These are phyloP conservation scores for Xestoiulus laeticollis DNA, from an alignment of 2,888 invertebrate species.

Conservation along the genomic window DNA sequence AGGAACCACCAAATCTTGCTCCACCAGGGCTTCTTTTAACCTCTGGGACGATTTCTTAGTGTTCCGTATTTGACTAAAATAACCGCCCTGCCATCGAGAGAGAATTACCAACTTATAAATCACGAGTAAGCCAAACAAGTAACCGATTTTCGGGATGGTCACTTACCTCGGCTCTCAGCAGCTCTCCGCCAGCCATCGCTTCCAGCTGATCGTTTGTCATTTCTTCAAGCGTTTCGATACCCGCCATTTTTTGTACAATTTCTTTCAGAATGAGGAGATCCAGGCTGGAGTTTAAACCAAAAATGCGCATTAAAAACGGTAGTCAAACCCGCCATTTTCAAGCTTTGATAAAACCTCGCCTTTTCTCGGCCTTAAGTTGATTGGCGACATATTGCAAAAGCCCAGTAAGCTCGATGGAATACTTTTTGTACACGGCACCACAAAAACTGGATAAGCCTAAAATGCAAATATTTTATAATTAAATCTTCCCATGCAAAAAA, in stretches of 20 bases:
- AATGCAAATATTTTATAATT: too few species aligned
- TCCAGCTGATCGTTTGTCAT: conserved; percentile 95
- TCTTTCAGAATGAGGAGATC: conserved; percentile 87
- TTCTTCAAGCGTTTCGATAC: conserved; percentile 96
- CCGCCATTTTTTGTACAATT: conserved; percentile 99
- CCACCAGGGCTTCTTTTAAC: conserved; percentile 92
- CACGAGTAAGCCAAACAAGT: too few species aligned
- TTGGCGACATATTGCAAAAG: conserved; percentile 96
- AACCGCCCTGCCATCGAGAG: conserved; percentile 79
- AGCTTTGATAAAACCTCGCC: conserved; percentile 68
- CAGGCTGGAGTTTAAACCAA: too few species aligned
- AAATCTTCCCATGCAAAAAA: not conserved
- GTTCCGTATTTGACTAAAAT: conserved; percentile 96
- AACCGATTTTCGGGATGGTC: too few species aligned
- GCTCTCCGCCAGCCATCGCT: conserved; percentile 96
- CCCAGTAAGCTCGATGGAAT: conserved; percentile 94
- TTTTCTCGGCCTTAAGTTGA: conserved; percentile 94
- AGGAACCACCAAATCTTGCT: conserved; percentile 91
- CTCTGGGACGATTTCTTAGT: conserved; percentile 94
- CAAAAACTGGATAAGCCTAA: conserved; percentile 85
- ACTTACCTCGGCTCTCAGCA: conserved; percentile 87
- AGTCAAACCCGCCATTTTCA: too few species aligned
- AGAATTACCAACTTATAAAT: too few species aligned
- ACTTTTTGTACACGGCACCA: conserved; percentile 96
- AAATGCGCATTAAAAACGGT: conserved; percentile 38